Evolutionary conservation across 2,888 invertebrate genomes (phyloP), one percentile per base, ranked within the genome.

Genomic region (Cataglyphis altisquamis): DNA sequence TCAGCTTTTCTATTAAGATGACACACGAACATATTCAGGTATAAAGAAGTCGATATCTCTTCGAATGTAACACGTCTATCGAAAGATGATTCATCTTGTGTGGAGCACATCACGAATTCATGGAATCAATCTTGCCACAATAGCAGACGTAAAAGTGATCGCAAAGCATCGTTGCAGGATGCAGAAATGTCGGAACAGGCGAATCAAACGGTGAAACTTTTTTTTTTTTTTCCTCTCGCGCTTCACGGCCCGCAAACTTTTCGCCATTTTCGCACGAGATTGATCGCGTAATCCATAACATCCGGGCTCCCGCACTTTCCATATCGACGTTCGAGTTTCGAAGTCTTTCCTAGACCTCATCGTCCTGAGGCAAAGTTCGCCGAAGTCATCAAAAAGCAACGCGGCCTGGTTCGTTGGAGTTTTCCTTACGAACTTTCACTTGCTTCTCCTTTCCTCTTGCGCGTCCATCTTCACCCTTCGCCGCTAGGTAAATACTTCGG

Each of bases 351-450:
- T 82, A 83, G 84, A 86, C 85, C 89, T 88, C 89, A 86, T 90
- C 91, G 86, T 87, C 57, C 82, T 18, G 48, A 21, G 73, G 77
- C 80, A 75, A 87, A 89, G 64, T 90, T 87, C 82, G 80, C 72
- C 82, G 83, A 90, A 88, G 90, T 90, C 89, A 90, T 90, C 91
- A 90, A 89, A 90, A 90, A 89, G 85, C 86, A 89, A 87, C 89
- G 84, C 84, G 81, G 83, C 84, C 84, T 41, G 84, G 80, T 86
- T 90, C 90, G 87, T 87, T 85, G 73, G 86, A 89, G 86, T 90
- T 90, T 89, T 89, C 86, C 84, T 86, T 84, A 60, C 68, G 57
- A 89, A 90, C 90, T 90, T 90, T 90, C 90, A 88, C 90, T 90
- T 80, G 83, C 83, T 75, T 67, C 84, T 67, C 84, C 86, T 87